phyloP scores from a whole-genome alignment of 2,113 vertebrate species.

The Podarcis muralis region DNA sequence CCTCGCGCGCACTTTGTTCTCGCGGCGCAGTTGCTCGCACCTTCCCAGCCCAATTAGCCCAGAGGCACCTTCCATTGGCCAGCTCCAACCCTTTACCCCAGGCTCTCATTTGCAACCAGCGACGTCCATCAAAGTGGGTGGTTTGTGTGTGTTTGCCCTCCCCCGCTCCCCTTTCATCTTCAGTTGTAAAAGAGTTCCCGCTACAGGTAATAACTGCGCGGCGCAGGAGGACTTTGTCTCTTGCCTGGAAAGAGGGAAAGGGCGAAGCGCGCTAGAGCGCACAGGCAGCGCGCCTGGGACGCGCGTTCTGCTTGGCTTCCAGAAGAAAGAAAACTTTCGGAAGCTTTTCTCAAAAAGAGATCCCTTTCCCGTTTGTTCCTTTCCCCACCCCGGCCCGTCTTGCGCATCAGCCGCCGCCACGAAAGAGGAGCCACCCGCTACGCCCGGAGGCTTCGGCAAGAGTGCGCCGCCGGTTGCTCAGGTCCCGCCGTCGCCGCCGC shows the following conservation, averaged over 20 bases:
- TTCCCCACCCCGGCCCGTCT: no score
- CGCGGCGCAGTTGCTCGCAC: not conserved
- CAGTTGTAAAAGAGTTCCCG: not conserved
- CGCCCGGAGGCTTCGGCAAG: no score
- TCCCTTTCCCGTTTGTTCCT: not conserved
- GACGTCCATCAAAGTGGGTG: constrained; percentile 18
- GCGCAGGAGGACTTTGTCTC: not conserved
- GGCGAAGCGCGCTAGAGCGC: not conserved
- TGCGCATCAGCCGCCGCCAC: not conserved
- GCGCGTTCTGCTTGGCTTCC: not conserved
- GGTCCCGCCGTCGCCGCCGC: not conserved
- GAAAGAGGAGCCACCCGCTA: not conserved
- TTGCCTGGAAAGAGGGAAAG: no score
- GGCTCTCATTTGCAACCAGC: constrained; percentile 38
- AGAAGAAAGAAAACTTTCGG: not conserved
- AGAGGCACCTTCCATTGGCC: constrained; percentile 20
- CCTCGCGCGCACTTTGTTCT: not conserved
- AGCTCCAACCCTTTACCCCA: not conserved
- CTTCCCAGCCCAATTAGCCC: not conserved
- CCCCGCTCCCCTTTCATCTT: rapidly evolving
- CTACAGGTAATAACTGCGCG: not conserved
- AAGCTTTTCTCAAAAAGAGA: not conserved
- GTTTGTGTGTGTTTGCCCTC: rapidly evolving
- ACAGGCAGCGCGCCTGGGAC: not conserved
- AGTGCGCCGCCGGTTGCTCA: not conserved